Evolutionary conservation across 2,113 vertebrate genomes (phyloP), one percentile per base, ranked within the genome.

Genomic region (Corythornis cristatus): DNA sequence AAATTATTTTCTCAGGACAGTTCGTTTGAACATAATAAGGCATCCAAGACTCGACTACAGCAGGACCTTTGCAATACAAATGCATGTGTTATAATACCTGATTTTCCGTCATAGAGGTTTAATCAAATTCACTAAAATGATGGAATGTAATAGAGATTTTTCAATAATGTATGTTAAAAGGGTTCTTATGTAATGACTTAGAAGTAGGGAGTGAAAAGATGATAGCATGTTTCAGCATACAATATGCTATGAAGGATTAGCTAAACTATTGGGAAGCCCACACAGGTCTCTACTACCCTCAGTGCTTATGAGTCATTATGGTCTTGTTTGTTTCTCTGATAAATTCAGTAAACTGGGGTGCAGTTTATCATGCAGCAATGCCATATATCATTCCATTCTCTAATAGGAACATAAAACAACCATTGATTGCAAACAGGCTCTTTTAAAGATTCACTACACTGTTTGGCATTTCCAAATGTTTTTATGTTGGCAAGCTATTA

Each of bases 1-100:
- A 95, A 96, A 98, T 98, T 97, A 97, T 97, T 98, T 98, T 97
- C 95, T 96, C 95, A 91, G 89, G 96, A 97, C 92, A 91, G 89
- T 96, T 97, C 65, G n/a, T 97, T 95, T 98, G 86, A 96, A 90
- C 86, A 88, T 94, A 97, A 94, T 94, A 96, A 96, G 84, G 86
- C 82, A 68, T 51, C 89, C 74, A 37, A 92, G 54, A 48, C 37
- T 46, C 31, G 14, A 7, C 82, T 83, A 45, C 61, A 96, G 71
- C 77, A 93, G 45, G 94, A 94, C 95, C 79, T 96, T 93, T 75
- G 35, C 85, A 54, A 79, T 64, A 65, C 3, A 79, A 95, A 85
- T 84, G 70, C 66, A 70, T 51, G 51, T 79, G 87, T 94, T 94
- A 96, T 58, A 97, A 96, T 92, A 88, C 83, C 83, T 96, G 97